Conservation (phyloP, 2,888 invertebrate species). For the Cancer borealis region DNA sequence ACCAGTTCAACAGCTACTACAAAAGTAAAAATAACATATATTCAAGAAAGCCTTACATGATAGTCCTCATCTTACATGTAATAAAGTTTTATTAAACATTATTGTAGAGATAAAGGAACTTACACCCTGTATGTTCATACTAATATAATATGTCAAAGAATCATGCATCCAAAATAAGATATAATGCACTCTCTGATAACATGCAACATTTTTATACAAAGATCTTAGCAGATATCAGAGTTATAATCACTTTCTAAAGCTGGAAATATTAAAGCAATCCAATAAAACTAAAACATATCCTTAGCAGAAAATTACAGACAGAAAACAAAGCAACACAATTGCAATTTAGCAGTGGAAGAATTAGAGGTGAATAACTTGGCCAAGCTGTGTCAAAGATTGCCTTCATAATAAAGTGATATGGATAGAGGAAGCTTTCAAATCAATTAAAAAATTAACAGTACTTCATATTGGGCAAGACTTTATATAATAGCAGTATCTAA, state of each 20-base stretch:
- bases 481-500: neutral
- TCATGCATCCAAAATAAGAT: neutral
- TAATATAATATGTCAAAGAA: neutral
- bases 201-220: neutral
- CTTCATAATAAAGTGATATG: neutral
- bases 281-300: neutral
- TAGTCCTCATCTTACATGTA: neutral
- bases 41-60: neutral
- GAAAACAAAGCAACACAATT: slow-evolving; percentile 17
- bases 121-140: neutral
- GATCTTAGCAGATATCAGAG: neutral
- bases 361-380: slow-evolving; percentile 23
- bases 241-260: neutral
- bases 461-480: neutral
- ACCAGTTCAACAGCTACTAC: neutral
- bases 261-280: neutral
- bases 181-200: neutral
- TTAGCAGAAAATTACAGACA: neutral
- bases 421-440: neutral
- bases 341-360: slow-evolving; percentile 12
- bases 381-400: slow-evolving; percentile 36
- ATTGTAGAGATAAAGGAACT: neutral
- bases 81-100: neutral
- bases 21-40: neutral
- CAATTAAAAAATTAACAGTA: neutral